These are phyloP conservation scores for Epinotia nisella DNA, from an alignment of 2,888 invertebrate species.

Conservation along the genomic window DNA sequence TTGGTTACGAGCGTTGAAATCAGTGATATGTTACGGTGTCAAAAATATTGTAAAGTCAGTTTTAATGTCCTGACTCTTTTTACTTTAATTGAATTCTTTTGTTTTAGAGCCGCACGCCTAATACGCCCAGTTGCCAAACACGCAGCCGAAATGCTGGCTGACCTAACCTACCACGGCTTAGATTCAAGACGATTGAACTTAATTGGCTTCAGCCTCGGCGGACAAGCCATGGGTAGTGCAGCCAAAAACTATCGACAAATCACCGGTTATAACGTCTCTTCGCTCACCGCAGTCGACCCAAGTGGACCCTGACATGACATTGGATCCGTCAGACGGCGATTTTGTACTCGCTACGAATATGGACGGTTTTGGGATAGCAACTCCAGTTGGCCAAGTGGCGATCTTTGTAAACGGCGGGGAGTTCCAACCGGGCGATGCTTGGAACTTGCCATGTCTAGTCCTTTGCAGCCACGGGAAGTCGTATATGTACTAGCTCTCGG, in stretches of 20 bases:
- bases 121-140: constrained; percentile 63
- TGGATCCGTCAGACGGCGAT: constrained; percentile 68
- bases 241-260: constrained; percentile 63
- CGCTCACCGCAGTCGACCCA: constrained; percentile 67
- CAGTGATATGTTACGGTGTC: too few species aligned
- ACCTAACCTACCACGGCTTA: constrained; percentile 60
- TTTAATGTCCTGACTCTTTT: too few species aligned
- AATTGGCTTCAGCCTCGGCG: constrained; percentile 69
- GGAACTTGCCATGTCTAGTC: constrained; percentile 51
- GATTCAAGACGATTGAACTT: constrained; percentile 66
- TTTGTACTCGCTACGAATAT: constrained; percentile 71
- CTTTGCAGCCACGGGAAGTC: constrained; percentile 54
- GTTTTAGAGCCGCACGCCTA: constrained; percentile 65
- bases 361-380: constrained; percentile 70
- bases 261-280: constrained; percentile 63
- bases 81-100: constrained; percentile 1
- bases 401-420: constrained; percentile 72
- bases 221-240: constrained; percentile 67
- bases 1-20: too few species aligned
- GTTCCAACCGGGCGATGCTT: constrained; percentile 53
- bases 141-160: constrained; percentile 64
- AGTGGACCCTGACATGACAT: constrained; percentile 65
- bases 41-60: too few species aligned
- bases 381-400: constrained; percentile 69
- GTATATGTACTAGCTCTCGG: constrained; percentile 52